Evolutionary conservation across 2,888 invertebrate genomes (phyloP), one percentile per base, ranked within the genome.

Genomic region (Cephonodes hylas): DNA sequence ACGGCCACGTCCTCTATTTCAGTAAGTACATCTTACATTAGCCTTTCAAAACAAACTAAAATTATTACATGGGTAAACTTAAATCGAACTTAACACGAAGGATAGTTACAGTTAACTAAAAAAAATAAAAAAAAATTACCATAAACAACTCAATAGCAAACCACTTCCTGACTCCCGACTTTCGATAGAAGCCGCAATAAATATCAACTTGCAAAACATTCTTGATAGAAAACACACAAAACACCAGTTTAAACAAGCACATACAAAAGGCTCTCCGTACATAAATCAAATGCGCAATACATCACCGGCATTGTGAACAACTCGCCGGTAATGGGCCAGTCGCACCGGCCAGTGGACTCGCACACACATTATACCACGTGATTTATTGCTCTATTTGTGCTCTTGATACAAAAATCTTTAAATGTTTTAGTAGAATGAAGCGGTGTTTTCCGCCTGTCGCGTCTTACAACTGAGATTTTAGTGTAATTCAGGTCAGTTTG

Each of bases 271-370:
- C 31, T 27, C 18, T 3, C 18, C 53, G 53, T 18, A 53, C 53
- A 78, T 82, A 81, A 80, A 81, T 82, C 81, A 81, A 72, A 73
- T 44, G 45, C 67, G 56, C 68, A 61, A 73, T 81, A 80, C 80
- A 81, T 81, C 80, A 80, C 72, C 58, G 67, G 70, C 61, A 74
- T 71, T 71, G 63, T 63, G 76, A 73, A 67, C 72, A 71, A 71
- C 61, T 60, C 57, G 48, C 65, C 67, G 63, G 75, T 81, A 81
- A 80, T 81, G 80, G 81, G 68, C 70, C 67, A 67, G 72, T 73
- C 72, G 77, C 73, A 70, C 27, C 66, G 70, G 44, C 42, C 59
- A 59, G 59, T 59, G 59, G 59, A 59, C 59, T 53, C 53, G 7
- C 31, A 31, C 53, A 8, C 48, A 20, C 44, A 44, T 44, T 53